Base-by-base conservation (phyloP, 2,888 invertebrate genomes). In the Pinctada fucata region DNA sequence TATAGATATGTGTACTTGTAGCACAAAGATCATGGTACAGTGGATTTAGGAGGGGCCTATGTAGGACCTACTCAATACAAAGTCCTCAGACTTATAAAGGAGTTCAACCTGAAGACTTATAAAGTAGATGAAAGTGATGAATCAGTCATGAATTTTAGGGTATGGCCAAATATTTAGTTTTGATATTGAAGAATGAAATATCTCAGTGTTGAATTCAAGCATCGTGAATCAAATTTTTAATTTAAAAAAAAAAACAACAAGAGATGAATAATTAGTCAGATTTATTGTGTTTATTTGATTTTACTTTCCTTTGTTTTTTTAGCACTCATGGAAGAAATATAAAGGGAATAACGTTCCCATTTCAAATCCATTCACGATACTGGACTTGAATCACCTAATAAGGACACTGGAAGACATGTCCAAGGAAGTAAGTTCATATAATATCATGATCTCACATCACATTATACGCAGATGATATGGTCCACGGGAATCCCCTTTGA, bases 31-130 rank as follows among this genome's bases (percentile, higher is more conserved):
- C 75, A 85, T 79, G 87, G 87, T 3, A 72, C 80, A 31, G 83
- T 84, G 6, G 89, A 90, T 77, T 68, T 89, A n/a, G 89, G 89
- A 10, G 89, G 88, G 3, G 88, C 88, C 1, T 90, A 89, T 81
- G 80, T 90, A 48, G 89, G 89, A 10, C 87, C 88, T 5, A 84
- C 84, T 3, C 89, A 90, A 72, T 81, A 87, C 66, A 78, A 87
- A n/a, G 82, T 89, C 3, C 83, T 84, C 51, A 77, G 86, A 47
- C 75, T 90, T 58, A 84, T 84, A 3, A 83, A 85, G 66, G 87
- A 89, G 63, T 76, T 87, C 10, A 86, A 83, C 2, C 76, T 89
- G 0, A 72, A 84, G 63, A 75, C 86, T 13, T 88, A 86, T 69
- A 75, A 85, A 50, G 85, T 89, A 4, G 80, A 87, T 79, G 82